A percentile compares a stretch with the other conserved stretches of the same genome.
phyloP scores from a whole-genome alignment of 2,113 vertebrate species.

The Tetrax tetrax region DNA sequence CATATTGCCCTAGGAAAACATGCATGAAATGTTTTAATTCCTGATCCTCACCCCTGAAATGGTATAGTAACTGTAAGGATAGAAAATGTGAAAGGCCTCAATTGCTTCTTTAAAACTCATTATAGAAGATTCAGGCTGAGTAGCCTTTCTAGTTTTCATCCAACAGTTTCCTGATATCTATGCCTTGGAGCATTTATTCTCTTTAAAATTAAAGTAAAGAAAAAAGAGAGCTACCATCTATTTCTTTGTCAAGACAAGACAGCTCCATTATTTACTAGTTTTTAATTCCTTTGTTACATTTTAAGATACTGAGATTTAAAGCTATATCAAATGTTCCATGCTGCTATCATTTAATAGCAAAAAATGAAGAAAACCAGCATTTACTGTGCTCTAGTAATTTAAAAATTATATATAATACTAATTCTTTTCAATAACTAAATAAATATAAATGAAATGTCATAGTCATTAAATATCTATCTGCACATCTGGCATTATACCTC shows the following conservation, averaged over 20 bases:
- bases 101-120: not conserved
- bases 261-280: conserved; percentile 7
- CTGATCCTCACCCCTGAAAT: not conserved
- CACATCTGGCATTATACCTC: not conserved
- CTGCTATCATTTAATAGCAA: not conserved
- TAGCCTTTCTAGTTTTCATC: not conserved
- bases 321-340: not conserved
- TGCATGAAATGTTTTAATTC: not conserved
- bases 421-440: not conserved
- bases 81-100: not conserved
- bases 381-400: not conserved
- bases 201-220: conserved; percentile 12
- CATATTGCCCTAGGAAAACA: not conserved
- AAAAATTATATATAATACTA: not conserved
- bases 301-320: conserved; percentile 21
- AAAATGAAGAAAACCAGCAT: not conserved
- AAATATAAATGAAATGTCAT: not conserved
- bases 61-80: not conserved
- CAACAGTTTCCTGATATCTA: not conserved
- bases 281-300: not conserved
- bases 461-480: not conserved
- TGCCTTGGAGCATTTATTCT: not conserved
- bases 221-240: not conserved
- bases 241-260: not conserved
- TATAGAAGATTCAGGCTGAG: not conserved